Base-by-base conservation (phyloP, 2,888 invertebrate genomes). In the Tortricodes alternella region DNA sequence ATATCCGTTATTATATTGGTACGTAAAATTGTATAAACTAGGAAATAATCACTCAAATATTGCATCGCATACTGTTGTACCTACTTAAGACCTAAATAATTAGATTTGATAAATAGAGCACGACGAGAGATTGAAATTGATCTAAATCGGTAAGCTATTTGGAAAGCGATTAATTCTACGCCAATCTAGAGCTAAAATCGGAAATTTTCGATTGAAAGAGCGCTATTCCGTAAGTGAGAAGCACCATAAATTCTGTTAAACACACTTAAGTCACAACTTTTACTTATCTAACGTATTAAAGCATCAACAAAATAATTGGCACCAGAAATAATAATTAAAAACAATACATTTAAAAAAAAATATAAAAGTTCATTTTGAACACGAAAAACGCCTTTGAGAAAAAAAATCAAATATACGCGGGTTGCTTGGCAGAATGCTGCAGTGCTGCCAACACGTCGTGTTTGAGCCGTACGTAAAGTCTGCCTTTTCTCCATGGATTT, bases 401-500 rank as follows among this genome's bases (percentile, higher is more conserved):
- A n/a, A 60, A 44, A 24, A 16, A 16, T 89, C 77, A 93, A 72
- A 93, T 93, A 69, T 88, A 94, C 61, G 94, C 93, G 48, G 95
- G 94, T 70, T 96, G 96, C 68, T 96, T 95, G 73, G 96, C 96
- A 69, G 96, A 96, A 84, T 97, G 96, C 76, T 97, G 96, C 24
- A 97, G 91, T 11, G 97, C 97, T 21, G 97, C 97, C 39, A 97
- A 87, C 2, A 97, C 94, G 72, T 97, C 97, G 71, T 97, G 96
- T 79, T 97, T 97, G 78, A 96, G 95, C 46, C 98, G 91, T 2
- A 99, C 98, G 83, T 97, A 98, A 60, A 99, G 88, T 56, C 97
- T 92, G 0, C 99, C 99, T 76, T 96, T 97, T 62, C 96, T 94
- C 99, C 99, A 99, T 0, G 98, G 98, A 81, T 97, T 97, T 80